Percentiles rank a stretch among this genome's conserved stretches.
phyloP scores from a whole-genome alignment of 2,113 vertebrate genomes.

The Regulus satrapa region DNA sequence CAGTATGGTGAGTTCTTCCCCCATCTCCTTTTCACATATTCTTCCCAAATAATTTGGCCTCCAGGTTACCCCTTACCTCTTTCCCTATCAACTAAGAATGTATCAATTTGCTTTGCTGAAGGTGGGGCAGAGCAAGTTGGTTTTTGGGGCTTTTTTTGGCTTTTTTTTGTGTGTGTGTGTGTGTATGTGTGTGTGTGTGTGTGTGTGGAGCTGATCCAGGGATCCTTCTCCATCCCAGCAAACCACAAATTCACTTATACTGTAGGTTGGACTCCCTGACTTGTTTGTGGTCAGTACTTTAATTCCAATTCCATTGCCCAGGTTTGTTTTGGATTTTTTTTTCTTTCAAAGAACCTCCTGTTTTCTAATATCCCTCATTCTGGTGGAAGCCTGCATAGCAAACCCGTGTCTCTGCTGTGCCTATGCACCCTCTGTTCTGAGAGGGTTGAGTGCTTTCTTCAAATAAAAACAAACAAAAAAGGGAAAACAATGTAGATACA shows the following conservation, averaged over 20 bases:
- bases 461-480: neutral
- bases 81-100: neutral
- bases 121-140: neutral
- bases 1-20: conserved; percentile 28
- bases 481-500: neutral
- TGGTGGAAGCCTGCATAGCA: conserved; percentile 29
- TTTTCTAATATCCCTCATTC: neutral
- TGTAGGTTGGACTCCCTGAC: neutral
- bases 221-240: neutral
- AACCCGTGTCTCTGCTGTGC: conserved; percentile 22
- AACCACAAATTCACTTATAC: neutral
- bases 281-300: neutral
- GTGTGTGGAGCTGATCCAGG: neutral
- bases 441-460: conserved; percentile 38
- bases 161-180: neutral
- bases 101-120: neutral
- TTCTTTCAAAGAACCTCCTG: neutral
- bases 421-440: conserved; percentile 39
- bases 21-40: neutral
- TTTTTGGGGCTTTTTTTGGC: no score
- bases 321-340: neutral
- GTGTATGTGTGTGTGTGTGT: neutral
- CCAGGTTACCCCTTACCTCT: neutral
- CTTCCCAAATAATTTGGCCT: neutral
- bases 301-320: neutral